phyloP scores from a whole-genome alignment of 1,140 invertebrate species.

The Diplogasteroides magnus region DNA sequence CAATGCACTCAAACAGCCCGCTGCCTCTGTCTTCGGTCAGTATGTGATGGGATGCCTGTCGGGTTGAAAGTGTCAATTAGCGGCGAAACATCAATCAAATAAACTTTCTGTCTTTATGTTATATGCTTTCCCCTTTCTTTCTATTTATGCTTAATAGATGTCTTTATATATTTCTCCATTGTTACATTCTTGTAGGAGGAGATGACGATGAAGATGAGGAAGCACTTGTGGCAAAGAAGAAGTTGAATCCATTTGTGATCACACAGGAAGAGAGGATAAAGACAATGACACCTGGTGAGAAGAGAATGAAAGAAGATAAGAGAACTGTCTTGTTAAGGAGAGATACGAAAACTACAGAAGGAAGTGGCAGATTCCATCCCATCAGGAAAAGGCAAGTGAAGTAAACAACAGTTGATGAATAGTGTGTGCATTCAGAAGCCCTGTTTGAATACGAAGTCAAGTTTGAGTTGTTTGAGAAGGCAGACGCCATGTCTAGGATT shows the following conservation, averaged over 20 bases:
- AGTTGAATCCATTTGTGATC: conserved; percentile 38
- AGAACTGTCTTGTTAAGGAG: neutral
- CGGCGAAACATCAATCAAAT: too few relatives aligned
- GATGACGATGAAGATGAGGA: conserved; percentile 34
- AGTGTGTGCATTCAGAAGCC: conserved; percentile 62
- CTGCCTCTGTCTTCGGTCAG: neutral
- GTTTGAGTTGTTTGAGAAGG: conserved; percentile 77
- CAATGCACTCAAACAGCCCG: neutral
- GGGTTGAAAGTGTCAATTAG: too few relatives aligned
- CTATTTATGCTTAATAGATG: too few relatives aligned
- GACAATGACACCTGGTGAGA: conserved; percentile 74
- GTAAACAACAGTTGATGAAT: neutral
- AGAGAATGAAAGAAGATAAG: conserved; percentile 56
- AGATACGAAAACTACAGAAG: conserved; percentile 77
- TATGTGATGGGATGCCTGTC: too few relatives aligned
- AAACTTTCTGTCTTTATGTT: too few relatives aligned
- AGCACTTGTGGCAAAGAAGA: conserved; percentile 17
- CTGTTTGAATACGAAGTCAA: conserved; percentile 88
- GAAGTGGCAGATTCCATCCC: conserved; percentile 95
- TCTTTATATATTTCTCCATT: too few relatives aligned
- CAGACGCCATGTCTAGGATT: conserved; percentile 91
- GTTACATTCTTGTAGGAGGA: too few relatives aligned
- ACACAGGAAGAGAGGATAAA: conserved; percentile 34
- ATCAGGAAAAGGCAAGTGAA: conserved; percentile 70
- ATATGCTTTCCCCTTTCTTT: too few relatives aligned